Percentiles rank a stretch among this genome's conserved stretches.
These are phyloP conservation scores for Sinocyclocheilus anshuiensis DNA, from an alignment of 2,113 vertebrate species.

Conservation along the genomic window DNA sequence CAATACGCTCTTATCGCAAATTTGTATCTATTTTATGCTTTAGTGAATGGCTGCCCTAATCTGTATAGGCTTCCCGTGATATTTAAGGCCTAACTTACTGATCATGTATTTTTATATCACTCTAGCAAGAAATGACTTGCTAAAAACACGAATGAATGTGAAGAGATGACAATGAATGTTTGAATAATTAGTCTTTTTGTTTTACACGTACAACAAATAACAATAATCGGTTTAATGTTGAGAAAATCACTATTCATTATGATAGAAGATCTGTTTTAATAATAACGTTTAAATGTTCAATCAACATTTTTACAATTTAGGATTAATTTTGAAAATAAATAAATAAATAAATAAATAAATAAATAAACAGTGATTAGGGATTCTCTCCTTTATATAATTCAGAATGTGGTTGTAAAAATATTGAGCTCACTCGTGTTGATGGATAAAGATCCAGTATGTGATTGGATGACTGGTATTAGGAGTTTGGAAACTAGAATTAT, in stretches of 20 bases:
- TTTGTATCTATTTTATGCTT: not conserved
- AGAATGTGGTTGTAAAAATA: not conserved
- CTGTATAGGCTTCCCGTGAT: not conserved
- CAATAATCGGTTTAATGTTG: not conserved
- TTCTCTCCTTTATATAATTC: not conserved
- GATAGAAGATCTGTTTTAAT: not conserved
- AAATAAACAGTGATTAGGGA: not conserved
- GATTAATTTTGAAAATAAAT: not conserved
- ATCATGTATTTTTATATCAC: not conserved
- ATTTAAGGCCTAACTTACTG: not conserved
- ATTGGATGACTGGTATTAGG: not conserved
- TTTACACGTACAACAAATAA: not conserved
- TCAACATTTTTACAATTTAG: not conserved
- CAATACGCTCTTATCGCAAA: not conserved
- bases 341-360: not conserved
- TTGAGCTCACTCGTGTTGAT: not conserved
- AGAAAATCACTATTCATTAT: not conserved
- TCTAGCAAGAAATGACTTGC: not conserved
- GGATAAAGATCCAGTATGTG: not conserved
- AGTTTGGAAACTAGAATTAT: not conserved
- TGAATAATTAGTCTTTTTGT: not conserved
- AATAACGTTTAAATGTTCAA: not conserved
- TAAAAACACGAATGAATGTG: not conserved
- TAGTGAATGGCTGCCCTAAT: not conserved
- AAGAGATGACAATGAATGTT: not conserved